A percentile compares a stretch with the other conserved stretches of the same genome.
Evolutionary conservation across 2,888 invertebrate genomes (phyloP).

Genomic region (Habroteleia sp.): DNA sequence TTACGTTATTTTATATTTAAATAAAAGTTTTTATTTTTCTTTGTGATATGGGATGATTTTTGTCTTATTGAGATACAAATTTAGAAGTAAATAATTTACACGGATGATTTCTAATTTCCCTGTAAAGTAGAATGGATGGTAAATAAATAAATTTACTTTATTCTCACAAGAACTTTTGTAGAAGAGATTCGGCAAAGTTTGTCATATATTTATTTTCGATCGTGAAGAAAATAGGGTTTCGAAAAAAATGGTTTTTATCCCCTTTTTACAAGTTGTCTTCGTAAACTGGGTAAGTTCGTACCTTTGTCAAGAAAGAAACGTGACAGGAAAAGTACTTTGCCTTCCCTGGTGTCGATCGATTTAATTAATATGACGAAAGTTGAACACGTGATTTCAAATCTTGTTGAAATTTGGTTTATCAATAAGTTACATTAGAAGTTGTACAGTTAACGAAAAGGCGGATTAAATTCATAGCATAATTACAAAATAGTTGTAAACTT

Average conservation of each 20-base stretch:
- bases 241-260: slow-evolving; percentile 22
- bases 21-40: too few relatives aligned
- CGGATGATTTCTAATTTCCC: not conserved
- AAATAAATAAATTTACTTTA: slow-evolving; percentile 25
- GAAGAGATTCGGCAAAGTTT: slow-evolving; percentile 19
- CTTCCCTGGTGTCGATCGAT: slow-evolving; percentile 14
- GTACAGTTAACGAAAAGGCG: too few relatives aligned
- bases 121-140: slow-evolving; percentile 21
- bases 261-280: slow-evolving; percentile 7
- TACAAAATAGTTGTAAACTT: too few relatives aligned
- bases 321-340: slow-evolving; percentile 34
- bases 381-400: slow-evolving; percentile 13
- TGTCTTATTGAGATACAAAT: too few relatives aligned
- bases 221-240: slow-evolving; percentile 29
- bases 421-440: too few relatives aligned
- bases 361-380: slow-evolving; percentile 35
- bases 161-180: slow-evolving; percentile 18
- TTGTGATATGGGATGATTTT: too few relatives aligned
- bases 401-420: not conserved
- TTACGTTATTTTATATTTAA: too few relatives aligned
- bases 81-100: too few relatives aligned
- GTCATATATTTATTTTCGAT: slow-evolving; percentile 36
- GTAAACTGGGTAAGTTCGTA: slow-evolving; percentile 17
- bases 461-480: too few relatives aligned
- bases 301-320: slow-evolving; percentile 37